phyloP scores from a whole-genome alignment of 2,797 vertebrate genomes.

The Cygnus olor region DNA sequence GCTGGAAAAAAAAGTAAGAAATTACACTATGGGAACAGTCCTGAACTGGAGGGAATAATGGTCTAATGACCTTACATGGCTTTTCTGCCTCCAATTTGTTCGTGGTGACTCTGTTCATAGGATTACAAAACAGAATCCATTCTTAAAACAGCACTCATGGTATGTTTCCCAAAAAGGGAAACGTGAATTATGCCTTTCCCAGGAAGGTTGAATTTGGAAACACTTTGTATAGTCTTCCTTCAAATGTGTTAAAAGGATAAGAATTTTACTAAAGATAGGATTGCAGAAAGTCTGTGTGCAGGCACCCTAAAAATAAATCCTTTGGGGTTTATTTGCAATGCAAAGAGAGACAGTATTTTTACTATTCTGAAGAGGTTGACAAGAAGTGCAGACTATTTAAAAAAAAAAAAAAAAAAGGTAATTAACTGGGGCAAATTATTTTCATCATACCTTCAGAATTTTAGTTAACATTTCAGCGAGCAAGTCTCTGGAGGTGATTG shows the following conservation, averaged over 20 bases:
- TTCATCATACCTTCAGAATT: not conserved
- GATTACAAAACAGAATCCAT: conserved; percentile 13
- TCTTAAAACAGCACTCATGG: conserved; percentile 38
- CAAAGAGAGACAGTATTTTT: not conserved
- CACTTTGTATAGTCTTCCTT: not conserved
- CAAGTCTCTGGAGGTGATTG: not conserved
- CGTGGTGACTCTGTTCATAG: not conserved
- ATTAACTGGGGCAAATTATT: not conserved
- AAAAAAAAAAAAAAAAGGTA: not conserved
- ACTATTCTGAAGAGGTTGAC: not conserved
- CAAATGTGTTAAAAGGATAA: conserved; percentile 22
- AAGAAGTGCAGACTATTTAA: not conserved
- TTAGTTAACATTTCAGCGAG: not conserved
- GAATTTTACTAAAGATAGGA: conserved; percentile 43
- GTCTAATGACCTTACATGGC: conserved; percentile 33
- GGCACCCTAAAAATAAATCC: not conserved
- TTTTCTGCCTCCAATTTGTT: not conserved
- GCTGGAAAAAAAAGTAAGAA: not conserved
- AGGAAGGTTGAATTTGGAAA: conserved; percentile 43
- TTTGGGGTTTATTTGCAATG: not conserved
- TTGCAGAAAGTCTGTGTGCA: not conserved
- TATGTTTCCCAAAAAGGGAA: conserved; percentile 36
- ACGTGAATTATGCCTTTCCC: conserved; percentile 23
- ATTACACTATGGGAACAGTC: not conserved
- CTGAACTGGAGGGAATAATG: not conserved